phyloP scores from a whole-genome alignment of 2,113 vertebrate species.

The Otis tarda region DNA sequence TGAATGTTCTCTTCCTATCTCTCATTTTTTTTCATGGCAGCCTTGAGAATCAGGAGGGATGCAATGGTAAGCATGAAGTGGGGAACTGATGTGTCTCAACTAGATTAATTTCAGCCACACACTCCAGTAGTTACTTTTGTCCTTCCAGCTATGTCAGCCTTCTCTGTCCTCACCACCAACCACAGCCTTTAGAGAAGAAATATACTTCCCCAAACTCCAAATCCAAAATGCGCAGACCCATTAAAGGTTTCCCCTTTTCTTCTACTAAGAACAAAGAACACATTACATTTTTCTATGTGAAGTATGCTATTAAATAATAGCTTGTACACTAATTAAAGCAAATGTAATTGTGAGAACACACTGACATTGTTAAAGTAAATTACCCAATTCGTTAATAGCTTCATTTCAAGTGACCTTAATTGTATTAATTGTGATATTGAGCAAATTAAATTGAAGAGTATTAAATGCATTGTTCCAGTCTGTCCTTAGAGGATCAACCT shows the following conservation, averaged over 20 bases:
- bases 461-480: constrained; percentile 77
- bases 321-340: constrained; percentile 80
- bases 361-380: constrained; percentile 80
- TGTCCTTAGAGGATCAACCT: constrained; percentile 73
- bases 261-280: constrained; percentile 61
- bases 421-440: constrained; percentile 80
- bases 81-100: not conserved
- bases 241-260: constrained; percentile 68
- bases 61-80: not conserved
- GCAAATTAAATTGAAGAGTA: constrained; percentile 78
- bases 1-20: not conserved
- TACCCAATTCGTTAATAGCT: constrained; percentile 79
- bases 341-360: constrained; percentile 80
- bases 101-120: constrained; percentile 15
- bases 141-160: constrained; percentile 13
- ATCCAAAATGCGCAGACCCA: constrained; percentile 28
- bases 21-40: not conserved
- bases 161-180: not conserved
- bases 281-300: constrained; percentile 73
- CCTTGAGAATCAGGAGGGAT: not conserved
- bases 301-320: constrained; percentile 76
- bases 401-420: constrained; percentile 81
- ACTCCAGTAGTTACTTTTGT: not conserved
- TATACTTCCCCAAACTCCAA: not conserved
- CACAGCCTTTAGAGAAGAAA: not conserved